Conservation (phyloP, 2,797 vertebrate species). For the Synaphobranchus kaupii region DNA sequence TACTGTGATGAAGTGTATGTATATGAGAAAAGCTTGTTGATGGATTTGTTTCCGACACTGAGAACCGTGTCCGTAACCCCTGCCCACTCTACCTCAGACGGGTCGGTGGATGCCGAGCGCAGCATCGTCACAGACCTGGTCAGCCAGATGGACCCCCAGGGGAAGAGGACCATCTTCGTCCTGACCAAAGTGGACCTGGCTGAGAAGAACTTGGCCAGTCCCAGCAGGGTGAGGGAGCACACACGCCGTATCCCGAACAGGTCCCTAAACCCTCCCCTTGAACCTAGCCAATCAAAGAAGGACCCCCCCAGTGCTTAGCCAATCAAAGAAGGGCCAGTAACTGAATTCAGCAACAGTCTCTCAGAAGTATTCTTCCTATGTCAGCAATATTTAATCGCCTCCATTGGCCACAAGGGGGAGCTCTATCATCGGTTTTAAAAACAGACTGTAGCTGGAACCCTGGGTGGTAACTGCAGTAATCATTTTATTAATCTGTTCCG, state of each 20-base stretch:
- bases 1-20: not conserved
- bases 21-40: not conserved
- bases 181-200: constrained; percentile 98
- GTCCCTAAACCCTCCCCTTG: too few relatives aligned
- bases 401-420: constrained; percentile 43
- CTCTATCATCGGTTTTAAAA: constrained; percentile 4
- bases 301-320: not conserved
- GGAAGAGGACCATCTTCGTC: constrained; percentile 97
- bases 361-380: not conserved
- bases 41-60: not conserved
- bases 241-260: not conserved
- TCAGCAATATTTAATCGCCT: not conserved
- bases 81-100: constrained; percentile 56
- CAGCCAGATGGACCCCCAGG: constrained; percentile 98
- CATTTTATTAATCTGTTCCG: constrained; percentile 27
- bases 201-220: constrained; percentile 93
- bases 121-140: constrained; percentile 98
- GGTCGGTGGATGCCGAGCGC: constrained; percentile 89
- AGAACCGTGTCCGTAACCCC: not conserved
- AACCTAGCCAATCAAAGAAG: not conserved
- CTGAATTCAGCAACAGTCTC: not conserved
- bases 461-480: not conserved
- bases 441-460: too few relatives aligned
- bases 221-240: constrained; percentile 81
- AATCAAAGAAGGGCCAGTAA: not conserved